Evolutionary conservation across 2,888 invertebrate species (phyloP).

Genomic region (Zaprionus obscuricornis): DNA sequence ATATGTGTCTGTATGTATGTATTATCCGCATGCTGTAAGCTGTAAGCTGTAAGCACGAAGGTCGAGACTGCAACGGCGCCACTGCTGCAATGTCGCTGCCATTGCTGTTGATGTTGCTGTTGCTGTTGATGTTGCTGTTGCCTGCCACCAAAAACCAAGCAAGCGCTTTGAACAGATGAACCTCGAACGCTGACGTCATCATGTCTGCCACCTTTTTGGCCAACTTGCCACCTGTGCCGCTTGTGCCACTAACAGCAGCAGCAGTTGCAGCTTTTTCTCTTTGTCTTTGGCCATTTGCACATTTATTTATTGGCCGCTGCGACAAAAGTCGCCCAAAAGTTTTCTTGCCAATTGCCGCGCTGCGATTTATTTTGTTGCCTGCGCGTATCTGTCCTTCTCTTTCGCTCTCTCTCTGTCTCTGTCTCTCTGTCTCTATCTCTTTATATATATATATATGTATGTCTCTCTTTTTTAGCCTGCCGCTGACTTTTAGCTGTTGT

Average conservation of each 20-base stretch:
- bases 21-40: conserved; percentile 52
- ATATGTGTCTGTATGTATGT: conserved; percentile 12
- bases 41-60: conserved; percentile 28
- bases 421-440: conserved; percentile 50
- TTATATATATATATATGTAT: no score
- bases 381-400: conserved; percentile 30
- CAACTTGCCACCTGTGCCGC: conserved; percentile 36
- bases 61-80: conserved; percentile 49
- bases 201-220: conserved; percentile 29
- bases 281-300: conserved; percentile 19
- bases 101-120: conserved; percentile 34
- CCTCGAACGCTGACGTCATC: conserved; percentile 52
- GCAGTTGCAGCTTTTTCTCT: background rate
- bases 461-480: conserved; percentile 65
- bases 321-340: conserved; percentile 54
- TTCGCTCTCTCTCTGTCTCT: conserved; percentile 27
- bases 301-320: conserved; percentile 76
- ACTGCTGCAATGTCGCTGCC: conserved; percentile 57
- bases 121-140: background rate
- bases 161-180: conserved; percentile 27
- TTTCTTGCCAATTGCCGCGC: conserved; percentile 29
- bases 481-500: conserved; percentile 44
- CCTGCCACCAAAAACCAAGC: conserved; percentile 3
- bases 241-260: background rate
- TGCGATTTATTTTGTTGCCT: conserved; percentile 68